Evolutionary conservation across 2,797 vertebrate genomes (phyloP).

Genomic region (Macropus fuliginosus): DNA sequence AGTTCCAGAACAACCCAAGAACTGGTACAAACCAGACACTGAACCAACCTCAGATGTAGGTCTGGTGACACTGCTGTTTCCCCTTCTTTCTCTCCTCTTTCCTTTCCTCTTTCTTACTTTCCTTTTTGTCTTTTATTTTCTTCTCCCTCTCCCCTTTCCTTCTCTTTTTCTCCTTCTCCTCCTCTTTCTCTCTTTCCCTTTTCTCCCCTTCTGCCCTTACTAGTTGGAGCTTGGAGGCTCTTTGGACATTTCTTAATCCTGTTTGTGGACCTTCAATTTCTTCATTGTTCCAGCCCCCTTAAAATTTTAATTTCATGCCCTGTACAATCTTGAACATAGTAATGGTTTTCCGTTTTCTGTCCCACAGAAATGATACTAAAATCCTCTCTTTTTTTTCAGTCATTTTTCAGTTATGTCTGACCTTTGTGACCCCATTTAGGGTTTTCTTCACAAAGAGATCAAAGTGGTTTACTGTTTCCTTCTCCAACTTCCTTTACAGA

Average conservation of each 20-base stretch:
- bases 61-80: not conserved
- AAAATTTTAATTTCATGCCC: not conserved
- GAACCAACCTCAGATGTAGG: not conserved
- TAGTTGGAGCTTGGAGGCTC: not conserved
- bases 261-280: not conserved
- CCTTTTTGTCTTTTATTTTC: not conserved
- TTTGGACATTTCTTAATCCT: not conserved
- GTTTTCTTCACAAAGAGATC: not conserved
- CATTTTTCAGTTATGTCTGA: not conserved
- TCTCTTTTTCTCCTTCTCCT: not conserved
- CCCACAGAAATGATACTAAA: not conserved
- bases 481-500: not conserved
- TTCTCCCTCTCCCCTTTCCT: not conserved
- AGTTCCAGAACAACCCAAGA: not conserved
- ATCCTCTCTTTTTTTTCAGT: not conserved
- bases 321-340: not conserved
- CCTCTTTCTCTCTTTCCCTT: not conserved
- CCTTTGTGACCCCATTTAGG: not conserved
- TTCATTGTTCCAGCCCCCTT: not conserved
- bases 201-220: not conserved
- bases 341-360: not conserved
- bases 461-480: not conserved
- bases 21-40: not conserved
- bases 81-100: not conserved
- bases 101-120: not conserved